Base-by-base conservation (phyloP, 2,797 vertebrate genomes). In the Garrulus glandarius region DNA sequence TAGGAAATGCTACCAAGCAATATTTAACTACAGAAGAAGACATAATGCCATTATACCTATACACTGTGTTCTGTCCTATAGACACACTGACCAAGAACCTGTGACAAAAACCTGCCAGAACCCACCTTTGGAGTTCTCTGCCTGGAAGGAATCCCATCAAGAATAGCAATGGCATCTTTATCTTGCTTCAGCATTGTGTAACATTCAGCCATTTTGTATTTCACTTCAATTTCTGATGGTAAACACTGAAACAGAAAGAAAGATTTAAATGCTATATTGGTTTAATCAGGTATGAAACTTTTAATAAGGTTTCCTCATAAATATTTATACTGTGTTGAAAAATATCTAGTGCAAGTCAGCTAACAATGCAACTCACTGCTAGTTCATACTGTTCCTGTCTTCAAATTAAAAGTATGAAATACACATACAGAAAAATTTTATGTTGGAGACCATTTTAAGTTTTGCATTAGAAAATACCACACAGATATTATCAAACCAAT, bases 161-260 rank as follows among this genome's bases (percentile, higher is more conserved):
- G 98, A 93, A 99, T 98, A n/a, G 99, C 99, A 44, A 99, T 99
- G 39, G 99, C 99, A 95, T 99, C 99, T 98, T 99, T 99, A 96
- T 99, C 99, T 96, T 99, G 98, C 94, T 99, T 99, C 93, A 99
- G 94, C 98, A 99, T 99, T 15, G 99, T 99, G 64, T 99, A 99
- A 84, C 99, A 99, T 92, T 99, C 99, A n/a, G 99, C 99, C 96
- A 99, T 99, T 98, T 99, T 99, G 95, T 99, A 99, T 92, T 99
- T 99, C 21, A 99, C 99, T 97, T 99, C 99, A 86, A 99, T 99
- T 98, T 99, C 99, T 81, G 99, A 99, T 0, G 99, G 99, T 84
- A 99, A 98, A 96, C 99, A 99, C 99, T 99, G 86, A 64, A 70
- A 96, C 2, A 60, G 96, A 36, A 13, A 22, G 9, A n/a, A 65